phyloP scores from a whole-genome alignment of 37 sponge, comb jelly and placozoan genomes.

The Bolinopsis microptera region DNA sequence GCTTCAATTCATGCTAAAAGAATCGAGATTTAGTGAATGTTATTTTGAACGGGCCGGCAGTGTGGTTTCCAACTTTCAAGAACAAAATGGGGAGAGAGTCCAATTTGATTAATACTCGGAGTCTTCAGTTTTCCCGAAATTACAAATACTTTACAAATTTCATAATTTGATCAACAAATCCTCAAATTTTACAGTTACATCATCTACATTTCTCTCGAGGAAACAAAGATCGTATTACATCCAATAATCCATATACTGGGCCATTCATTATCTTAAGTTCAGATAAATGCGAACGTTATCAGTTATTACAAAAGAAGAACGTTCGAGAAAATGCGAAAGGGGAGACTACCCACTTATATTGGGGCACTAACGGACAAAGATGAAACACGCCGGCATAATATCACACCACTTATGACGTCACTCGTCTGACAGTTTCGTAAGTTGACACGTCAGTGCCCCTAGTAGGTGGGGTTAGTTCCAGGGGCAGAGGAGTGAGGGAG shows the following conservation, averaged over 20 bases:
- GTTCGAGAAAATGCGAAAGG: too few relatives aligned
- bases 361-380: neutral
- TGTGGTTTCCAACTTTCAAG: neutral
- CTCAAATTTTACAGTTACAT: neutral
- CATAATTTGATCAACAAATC: neutral
- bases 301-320: too few relatives aligned
- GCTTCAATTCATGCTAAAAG: too few relatives aligned
- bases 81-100: neutral
- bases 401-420: neutral
- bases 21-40: too few relatives aligned
- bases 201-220: neutral
- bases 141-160: neutral
- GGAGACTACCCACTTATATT: too few relatives aligned
- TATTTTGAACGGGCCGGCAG: too few relatives aligned
- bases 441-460: slow-evolving; percentile 49
- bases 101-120: neutral
- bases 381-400: neutral
- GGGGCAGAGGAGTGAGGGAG: slow-evolving; percentile 28
- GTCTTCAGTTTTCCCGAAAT: neutral
- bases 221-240: neutral
- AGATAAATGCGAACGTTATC: neutral
- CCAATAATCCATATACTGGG: neutral
- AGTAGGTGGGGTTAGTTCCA: neutral
- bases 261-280: neutral
- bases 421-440: too few relatives aligned